Base-by-base conservation (phyloP, 2,113 vertebrate genomes). In the Hemibagrus wyckioides region DNA sequence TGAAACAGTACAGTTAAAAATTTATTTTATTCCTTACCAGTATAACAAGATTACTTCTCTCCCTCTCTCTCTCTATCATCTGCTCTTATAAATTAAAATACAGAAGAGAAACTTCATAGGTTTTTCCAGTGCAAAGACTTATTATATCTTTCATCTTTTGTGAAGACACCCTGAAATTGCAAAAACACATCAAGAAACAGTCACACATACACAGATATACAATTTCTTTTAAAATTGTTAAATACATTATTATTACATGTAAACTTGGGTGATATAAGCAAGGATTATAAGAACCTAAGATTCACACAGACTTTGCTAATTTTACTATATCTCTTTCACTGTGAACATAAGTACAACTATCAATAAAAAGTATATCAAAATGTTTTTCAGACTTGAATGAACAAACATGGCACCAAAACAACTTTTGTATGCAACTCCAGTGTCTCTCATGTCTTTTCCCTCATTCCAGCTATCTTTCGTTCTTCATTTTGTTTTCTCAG, bases 41-140 rank as follows among this genome's bases (percentile, higher is more conserved):
- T 96, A 94, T 96, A 96, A 96, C 94, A 96, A 95, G 95, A 95
- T 95, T 96, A 94, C 80, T 87, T 89, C 84, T 95, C 93, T 28
- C 84, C 73, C 84, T 89, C 89, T 88, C 88, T 81, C 85, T 86
- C 48, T 89, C 19, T 39, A 9, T 48, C 41, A 63, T 56, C 17
- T 84, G 87, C 0, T 86, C 71, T 86, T 81, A 87, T 33, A 57
- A 89, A 88, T 90, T 88, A 93, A 93, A 92, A 84, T 88, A 92
- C 92, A 91, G 81, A 85, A 89, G 94, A 84, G 87, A 90, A 90
- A 94, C 95, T 95, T 96, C 95, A 95, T 96, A 97, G 96, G 95
- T 96, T 98, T 98, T 97, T 97, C 96, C 96, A 95, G 95, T 96
- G 95, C 95, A 90, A 95, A 91, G 93, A 94, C 93, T 95, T 87